Evolutionary conservation across 2,113 vertebrate species (phyloP).

Genomic region (Scophthalmus maximus): DNA sequence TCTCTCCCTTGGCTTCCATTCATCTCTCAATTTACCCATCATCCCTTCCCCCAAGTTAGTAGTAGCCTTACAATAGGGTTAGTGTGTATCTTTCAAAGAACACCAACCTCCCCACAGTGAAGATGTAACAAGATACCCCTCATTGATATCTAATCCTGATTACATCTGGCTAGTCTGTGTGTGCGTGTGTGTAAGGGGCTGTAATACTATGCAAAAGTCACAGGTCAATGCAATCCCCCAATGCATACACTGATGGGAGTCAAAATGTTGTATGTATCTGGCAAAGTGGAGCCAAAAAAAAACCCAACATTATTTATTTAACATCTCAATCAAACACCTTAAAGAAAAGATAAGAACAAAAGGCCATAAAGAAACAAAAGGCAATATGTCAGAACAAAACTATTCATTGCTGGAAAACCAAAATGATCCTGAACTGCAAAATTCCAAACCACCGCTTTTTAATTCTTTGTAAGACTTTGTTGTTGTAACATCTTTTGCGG

Average conservation of each 20-base stretch:
- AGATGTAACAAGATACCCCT: constrained; percentile 53
- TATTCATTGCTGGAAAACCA: too few relatives aligned
- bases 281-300: background rate
- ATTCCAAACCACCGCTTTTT: too few relatives aligned
- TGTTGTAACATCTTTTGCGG: too few relatives aligned
- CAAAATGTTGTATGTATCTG: too few relatives aligned
- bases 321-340: too few relatives aligned
- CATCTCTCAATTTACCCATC: constrained; percentile 18
- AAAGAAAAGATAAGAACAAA: too few relatives aligned
- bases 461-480: too few relatives aligned
- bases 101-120: constrained; percentile 4
- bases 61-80: constrained; percentile 44
- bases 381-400: too few relatives aligned
- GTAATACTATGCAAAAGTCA: background rate
- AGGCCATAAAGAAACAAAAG: too few relatives aligned
- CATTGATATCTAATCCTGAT: constrained; percentile 55
- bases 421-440: too few relatives aligned
- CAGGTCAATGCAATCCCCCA: background rate
- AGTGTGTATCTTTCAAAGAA: constrained; percentile 42
- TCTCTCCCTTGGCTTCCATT: constrained; percentile 18
- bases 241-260: background rate
- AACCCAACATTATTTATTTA: too few relatives aligned
- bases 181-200: background rate
- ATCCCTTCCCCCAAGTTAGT: constrained; percentile 27
- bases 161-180: constrained; percentile 39